Conservation (phyloP, 2,113 vertebrate genomes). For the Alethe castanea region DNA sequence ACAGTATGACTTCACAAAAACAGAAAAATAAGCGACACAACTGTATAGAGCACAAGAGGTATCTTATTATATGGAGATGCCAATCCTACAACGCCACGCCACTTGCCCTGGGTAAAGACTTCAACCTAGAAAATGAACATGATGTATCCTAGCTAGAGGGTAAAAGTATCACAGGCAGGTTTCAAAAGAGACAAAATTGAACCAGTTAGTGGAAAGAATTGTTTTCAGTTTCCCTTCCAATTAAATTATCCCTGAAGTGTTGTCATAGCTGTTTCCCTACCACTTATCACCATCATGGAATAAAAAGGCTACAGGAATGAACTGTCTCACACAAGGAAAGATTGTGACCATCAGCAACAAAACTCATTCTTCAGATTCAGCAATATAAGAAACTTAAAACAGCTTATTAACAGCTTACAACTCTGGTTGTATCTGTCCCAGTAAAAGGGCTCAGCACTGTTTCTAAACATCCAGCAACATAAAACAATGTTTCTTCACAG, state of each 20-base stretch:
- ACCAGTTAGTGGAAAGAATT: neutral
- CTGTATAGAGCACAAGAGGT: accelerated
- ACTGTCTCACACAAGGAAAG: neutral
- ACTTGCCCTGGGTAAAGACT: neutral
- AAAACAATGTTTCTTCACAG: neutral
- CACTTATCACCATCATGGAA: neutral
- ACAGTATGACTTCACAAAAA: neutral
- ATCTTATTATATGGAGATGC: neutral
- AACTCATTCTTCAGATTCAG: neutral
- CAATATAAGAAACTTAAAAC: neutral
- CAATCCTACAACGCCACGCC: neutral
- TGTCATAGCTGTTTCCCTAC: neutral
- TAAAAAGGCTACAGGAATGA: neutral
- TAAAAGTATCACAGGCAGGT: neutral
- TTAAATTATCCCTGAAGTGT: neutral
- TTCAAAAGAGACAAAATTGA: neutral
- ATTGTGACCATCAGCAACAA: neutral
- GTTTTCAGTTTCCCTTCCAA: neutral
- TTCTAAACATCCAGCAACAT: neutral
- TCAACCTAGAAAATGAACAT: neutral
- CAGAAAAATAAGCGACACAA: neutral
- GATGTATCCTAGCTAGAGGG: neutral
- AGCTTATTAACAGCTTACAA: neutral
- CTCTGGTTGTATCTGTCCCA: neutral
- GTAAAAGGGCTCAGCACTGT: neutral